phyloP scores from a whole-genome alignment of 2,888 invertebrate genomes.

The Macrophya annulata region DNA sequence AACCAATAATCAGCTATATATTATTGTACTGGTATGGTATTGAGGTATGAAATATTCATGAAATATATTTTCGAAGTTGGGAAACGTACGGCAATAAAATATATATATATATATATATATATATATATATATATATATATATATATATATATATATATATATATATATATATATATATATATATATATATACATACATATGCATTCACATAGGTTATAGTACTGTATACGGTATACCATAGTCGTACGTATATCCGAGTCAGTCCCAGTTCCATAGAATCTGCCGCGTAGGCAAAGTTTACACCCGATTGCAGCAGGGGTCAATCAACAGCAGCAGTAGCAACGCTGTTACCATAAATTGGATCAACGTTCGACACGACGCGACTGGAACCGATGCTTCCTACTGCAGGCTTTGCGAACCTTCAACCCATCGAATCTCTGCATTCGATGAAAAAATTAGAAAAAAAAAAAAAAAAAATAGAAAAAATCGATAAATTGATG shows the following conservation, averaged over 20 bases:
- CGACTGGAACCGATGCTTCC: neutral
- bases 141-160: neutral
- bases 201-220: neutral
- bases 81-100: neutral
- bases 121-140: neutral
- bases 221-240: neutral
- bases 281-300: slow-evolving; percentile 42
- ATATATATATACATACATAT: neutral
- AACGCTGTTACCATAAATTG: slow-evolving; percentile 33
- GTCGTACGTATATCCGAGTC: neutral
- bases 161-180: neutral
- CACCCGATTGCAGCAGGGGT: slow-evolving; percentile 49
- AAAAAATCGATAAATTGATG: neutral
- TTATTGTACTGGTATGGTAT: neutral
- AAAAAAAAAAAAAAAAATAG: neutral
- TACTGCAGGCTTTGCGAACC: slow-evolving; percentile 11
- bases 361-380: slow-evolving; percentile 33
- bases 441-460: neutral
- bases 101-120: neutral
- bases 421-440: neutral
- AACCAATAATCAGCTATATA: neutral
- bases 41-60: slow-evolving; percentile 38
- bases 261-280: slow-evolving; percentile 22
- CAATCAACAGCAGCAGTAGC: slow-evolving; percentile 42
- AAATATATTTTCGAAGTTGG: slow-evolving; percentile 20